A percentile compares a stretch with the other conserved stretches of the same genome.
Evolutionary conservation across 2,888 invertebrate species (phyloP).

Genomic region (Cyaniris semiargus): DNA sequence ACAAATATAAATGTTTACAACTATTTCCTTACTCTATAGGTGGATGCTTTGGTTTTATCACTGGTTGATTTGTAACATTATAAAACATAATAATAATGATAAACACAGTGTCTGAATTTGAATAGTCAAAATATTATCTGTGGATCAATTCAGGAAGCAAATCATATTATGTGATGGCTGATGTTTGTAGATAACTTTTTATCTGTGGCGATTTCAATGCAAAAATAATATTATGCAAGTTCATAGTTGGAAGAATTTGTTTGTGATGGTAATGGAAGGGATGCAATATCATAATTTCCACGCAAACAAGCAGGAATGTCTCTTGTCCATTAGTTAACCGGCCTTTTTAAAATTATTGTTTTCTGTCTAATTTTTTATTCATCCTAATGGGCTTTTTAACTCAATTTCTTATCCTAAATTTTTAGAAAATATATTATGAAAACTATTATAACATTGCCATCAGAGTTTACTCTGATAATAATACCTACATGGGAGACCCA

Average conservation of each 20-base stretch:
- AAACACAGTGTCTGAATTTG: neutral
- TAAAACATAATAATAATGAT: neutral
- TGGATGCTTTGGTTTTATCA: slow-evolving; percentile 12
- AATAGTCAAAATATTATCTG: neutral
- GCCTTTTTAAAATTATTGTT: neutral
- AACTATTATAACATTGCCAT: slow-evolving; percentile 3
- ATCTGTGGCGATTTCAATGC: neutral
- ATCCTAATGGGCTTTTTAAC: neutral
- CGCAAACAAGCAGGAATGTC: neutral
- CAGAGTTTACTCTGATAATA: slow-evolving; percentile 1
- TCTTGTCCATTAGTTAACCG: neutral
- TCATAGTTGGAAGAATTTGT: neutral
- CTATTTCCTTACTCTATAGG: slow-evolving; percentile 3
- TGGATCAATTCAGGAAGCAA: neutral
- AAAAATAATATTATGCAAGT: neutral
- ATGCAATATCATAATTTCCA: neutral
- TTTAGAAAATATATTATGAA: neutral
- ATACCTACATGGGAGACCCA: slow-evolving; percentile 5
- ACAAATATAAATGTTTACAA: neutral
- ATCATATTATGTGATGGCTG: neutral
- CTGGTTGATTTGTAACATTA: neutral
- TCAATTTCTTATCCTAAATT: neutral
- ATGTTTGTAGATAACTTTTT: neutral
- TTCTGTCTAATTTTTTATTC: neutral
- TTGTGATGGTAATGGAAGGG: neutral